Conservation (phyloP, 2,113 vertebrate genomes). For the Hemichromis elongatus region DNA sequence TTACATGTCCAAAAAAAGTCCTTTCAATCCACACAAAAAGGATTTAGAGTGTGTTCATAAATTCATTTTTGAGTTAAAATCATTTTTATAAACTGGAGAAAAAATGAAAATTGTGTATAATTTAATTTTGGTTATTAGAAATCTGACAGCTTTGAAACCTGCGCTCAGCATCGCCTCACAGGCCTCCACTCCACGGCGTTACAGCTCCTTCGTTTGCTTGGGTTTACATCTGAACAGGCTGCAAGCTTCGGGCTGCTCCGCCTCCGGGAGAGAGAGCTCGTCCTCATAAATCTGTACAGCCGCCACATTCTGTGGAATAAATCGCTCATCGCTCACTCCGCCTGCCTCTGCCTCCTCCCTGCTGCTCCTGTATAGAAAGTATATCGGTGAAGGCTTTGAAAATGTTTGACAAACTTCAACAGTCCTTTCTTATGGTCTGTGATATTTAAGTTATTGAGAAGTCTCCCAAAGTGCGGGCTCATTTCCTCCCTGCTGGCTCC, state of each 20-base stretch:
- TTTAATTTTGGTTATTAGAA: neutral
- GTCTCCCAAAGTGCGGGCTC: neutral
- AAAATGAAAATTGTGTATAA: neutral
- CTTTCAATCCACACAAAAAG: rapidly evolving
- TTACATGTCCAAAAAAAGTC: no score
- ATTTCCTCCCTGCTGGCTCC: constrained; percentile 7
- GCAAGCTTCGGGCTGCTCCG: neutral
- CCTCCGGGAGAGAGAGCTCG: neutral
- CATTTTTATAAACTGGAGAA: neutral
- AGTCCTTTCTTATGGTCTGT: neutral
- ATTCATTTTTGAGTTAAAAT: neutral
- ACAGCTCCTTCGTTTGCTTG: neutral
- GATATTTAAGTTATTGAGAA: neutral
- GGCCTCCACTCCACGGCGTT: neutral
- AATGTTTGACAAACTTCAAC: neutral
- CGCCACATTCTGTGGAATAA: neutral
- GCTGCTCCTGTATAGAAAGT: neutral
- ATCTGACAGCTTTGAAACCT: neutral
- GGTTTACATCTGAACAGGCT: neutral
- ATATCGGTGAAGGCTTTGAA: neutral
- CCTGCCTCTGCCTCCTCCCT: neutral
- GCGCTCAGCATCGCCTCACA: neutral
- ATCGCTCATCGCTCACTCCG: neutral
- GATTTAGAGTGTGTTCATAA: neutral
- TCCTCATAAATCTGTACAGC: neutral